Conservation (phyloP, 2,888 invertebrate species). For the Pimpla rufipes region DNA sequence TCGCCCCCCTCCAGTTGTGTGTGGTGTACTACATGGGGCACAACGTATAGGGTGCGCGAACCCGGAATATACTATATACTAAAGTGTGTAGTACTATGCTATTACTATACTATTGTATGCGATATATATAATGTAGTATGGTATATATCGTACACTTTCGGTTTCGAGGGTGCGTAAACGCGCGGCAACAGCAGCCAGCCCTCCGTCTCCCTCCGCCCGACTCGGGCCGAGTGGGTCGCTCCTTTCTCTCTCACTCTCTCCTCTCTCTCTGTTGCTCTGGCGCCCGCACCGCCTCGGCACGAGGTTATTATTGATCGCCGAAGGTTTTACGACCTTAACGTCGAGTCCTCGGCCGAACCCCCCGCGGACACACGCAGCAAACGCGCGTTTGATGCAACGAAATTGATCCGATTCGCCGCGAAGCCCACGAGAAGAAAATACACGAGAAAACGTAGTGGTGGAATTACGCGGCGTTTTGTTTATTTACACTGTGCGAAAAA, state of each 20-base stretch:
- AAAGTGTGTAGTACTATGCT: constrained; percentile 16
- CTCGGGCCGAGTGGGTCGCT: constrained; percentile 58
- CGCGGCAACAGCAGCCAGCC: constrained; percentile 21
- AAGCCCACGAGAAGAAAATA: not conserved
- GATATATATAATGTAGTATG: constrained; percentile 9
- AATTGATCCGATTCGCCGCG: constrained; percentile 40
- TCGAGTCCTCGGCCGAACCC: constrained; percentile 70
- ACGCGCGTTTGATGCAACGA: constrained; percentile 55
- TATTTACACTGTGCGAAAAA: too few relatives aligned
- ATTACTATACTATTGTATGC: constrained; percentile 15
- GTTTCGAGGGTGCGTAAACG: constrained; percentile 75
- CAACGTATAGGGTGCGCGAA: constrained; percentile 11
- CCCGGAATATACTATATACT: not conserved
- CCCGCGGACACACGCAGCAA: constrained; percentile 19
- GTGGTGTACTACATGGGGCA: constrained; percentile 9
- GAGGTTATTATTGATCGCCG: constrained; percentile 82
- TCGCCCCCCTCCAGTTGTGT: constrained; percentile 47
- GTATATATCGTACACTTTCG: constrained; percentile 75
- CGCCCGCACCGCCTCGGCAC: constrained; percentile 68
- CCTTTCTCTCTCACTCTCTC: not conserved
- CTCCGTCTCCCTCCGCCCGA: constrained; percentile 26
- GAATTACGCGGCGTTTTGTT: too few relatives aligned
- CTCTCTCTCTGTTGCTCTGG: constrained; percentile 42
- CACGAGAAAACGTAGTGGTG: not conserved
- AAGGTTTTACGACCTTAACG: constrained; percentile 76